Evolutionary conservation across 1,140 invertebrate genomes (phyloP).

Genomic region (Oreohelix idahoensis): DNA sequence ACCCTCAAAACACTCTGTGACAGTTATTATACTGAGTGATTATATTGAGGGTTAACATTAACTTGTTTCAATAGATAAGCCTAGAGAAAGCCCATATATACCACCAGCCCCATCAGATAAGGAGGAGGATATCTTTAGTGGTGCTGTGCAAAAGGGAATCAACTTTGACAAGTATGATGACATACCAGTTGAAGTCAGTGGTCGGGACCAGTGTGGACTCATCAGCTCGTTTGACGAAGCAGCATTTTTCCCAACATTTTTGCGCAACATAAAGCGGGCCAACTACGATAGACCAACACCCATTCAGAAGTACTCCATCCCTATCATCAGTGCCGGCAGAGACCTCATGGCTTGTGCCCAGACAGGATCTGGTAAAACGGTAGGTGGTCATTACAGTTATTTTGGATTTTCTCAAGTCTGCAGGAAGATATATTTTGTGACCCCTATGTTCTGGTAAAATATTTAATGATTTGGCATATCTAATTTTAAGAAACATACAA

Average conservation of each 20-base stretch:
- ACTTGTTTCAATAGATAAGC: no score
- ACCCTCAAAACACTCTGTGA: no score
- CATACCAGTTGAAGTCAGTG: slow-evolving; percentile 84
- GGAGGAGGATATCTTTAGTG: slow-evolving; percentile 80
- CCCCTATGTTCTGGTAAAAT: no score
- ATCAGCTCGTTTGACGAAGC: slow-evolving; percentile 83
- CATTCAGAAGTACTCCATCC: slow-evolving; percentile 92
- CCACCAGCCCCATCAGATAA: slow-evolving; percentile 81
- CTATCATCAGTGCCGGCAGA: slow-evolving; percentile 83
- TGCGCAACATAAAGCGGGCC: slow-evolving; percentile 86
- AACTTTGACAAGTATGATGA: slow-evolving; percentile 91
- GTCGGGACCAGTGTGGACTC: slow-evolving; percentile 79
- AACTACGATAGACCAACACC: slow-evolving; percentile 92
- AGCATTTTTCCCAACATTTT: slow-evolving; percentile 79
- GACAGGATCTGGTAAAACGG: slow-evolving; percentile 97
- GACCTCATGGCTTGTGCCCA: slow-evolving; percentile 98
- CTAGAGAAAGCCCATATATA: slow-evolving; percentile 78
- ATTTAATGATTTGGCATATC: no score
- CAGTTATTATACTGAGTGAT: no score
- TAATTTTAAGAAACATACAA: no score
- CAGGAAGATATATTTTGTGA: no score
- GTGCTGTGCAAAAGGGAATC: slow-evolving; percentile 83
- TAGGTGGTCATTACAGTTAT: slow-evolving; percentile 62
- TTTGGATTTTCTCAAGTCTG: no score
- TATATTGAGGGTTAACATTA: no score